Percentiles rank a stretch among this genome's conserved stretches.
These are phyloP conservation scores for Bos taurus DNA, from an alignment of 2,113 vertebrate genomes.

Conservation along the genomic window ARS-UCD2.0 NC_037349.1:56063001-56063500, in stretches of 20 bases:
- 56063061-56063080: background rate
- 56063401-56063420: background rate
- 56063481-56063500: background rate
- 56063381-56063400: background rate
- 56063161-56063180: background rate
- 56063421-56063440: background rate
- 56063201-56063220: background rate
- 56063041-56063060: background rate
- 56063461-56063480: background rate
- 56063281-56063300: background rate
- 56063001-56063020: background rate
- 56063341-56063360: background rate
- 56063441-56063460: background rate
- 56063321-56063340: slow-evolving; percentile 5
- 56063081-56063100: background rate
- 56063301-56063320: background rate
- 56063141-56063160: background rate
- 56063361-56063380: background rate
- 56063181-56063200: background rate
- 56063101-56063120: background rate
- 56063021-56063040: background rate
- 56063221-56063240: background rate
- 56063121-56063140: background rate
- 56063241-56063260: background rate
- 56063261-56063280: background rate